These are phyloP conservation scores for Lepidochrysops patricia DNA, from an alignment of 2,888 invertebrate species.

Conservation along the genomic window DNA sequence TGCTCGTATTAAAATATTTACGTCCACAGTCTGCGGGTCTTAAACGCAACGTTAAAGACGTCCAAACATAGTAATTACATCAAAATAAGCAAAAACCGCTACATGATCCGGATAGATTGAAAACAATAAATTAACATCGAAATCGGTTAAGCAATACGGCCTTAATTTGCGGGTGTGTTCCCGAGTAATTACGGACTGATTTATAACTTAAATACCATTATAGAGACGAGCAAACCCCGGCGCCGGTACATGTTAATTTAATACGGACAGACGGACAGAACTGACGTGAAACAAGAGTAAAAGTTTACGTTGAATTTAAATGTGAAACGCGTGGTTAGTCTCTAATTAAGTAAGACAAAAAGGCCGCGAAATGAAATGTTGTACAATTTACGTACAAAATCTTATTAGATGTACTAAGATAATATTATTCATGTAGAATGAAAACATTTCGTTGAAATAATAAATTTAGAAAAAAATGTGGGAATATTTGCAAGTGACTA, in stretches of 20 bases:
- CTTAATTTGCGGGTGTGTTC: conserved; percentile 29
- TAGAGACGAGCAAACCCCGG: conserved; percentile 28
- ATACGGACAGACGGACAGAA: neutral
- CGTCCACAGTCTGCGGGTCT: neutral
- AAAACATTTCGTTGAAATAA: too few species aligned
- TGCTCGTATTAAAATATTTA: neutral
- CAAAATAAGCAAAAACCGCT: neutral
- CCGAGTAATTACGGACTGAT: conserved; percentile 50
- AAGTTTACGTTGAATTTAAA: neutral
- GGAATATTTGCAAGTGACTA: too few species aligned
- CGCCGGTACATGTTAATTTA: conserved; percentile 48
- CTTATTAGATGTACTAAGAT: too few species aligned
- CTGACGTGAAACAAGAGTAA: neutral
- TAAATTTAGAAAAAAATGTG: too few species aligned
- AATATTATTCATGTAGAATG: too few species aligned
- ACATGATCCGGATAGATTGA: conserved; percentile 3
- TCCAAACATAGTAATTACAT: neutral
- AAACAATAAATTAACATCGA: conserved; percentile 3
- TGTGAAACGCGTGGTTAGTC: neutral
- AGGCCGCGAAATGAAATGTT: neutral
- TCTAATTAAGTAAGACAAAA: neutral
- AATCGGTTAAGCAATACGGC: conserved; percentile 17
- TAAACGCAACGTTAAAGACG: neutral
- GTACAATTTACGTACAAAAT: too few species aligned
- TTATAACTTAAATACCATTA: conserved; percentile 45